A percentile compares a stretch with the other conserved stretches of the same genome.
Conservation (phyloP, 2,888 invertebrate genomes). For the Drosophila antonietae region DNA sequence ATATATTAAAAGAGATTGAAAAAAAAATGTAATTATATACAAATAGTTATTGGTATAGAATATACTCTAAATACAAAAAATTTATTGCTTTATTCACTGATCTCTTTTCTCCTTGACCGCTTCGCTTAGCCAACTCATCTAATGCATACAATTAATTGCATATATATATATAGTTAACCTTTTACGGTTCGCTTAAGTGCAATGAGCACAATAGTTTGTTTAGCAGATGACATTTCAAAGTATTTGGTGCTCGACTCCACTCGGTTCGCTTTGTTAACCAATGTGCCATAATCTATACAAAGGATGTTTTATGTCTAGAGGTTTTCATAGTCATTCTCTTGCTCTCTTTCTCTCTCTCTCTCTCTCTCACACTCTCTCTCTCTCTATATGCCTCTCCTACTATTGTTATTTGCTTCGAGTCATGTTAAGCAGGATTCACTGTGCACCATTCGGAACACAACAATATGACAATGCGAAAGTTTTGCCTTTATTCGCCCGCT, state of each 20-base stretch:
- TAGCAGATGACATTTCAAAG: conserved; percentile 27
- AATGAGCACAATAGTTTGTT: conserved; percentile 15
- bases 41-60: not conserved
- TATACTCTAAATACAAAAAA: not conserved
- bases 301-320: conserved; percentile 5
- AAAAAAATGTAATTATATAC: not conserved
- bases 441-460: conserved; percentile 31
- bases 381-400: not conserved
- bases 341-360: not conserved
- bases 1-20: not conserved
- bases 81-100: not conserved
- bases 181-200: conserved; percentile 9
- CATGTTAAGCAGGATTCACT: conserved; percentile 57
- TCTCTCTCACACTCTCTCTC: not conserved
- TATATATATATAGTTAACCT: conserved; percentile 3
- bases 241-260: conserved; percentile 16
- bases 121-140: not conserved
- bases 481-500: conserved; percentile 27
- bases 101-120: not conserved
- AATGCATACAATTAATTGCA: conserved; percentile 22
- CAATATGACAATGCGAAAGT: conserved; percentile 68
- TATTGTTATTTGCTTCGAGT: conserved; percentile 34
- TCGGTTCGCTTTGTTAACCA: conserved; percentile 13
- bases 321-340: conserved; percentile 30
- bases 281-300: conserved; percentile 25